Conservation (phyloP, 2,113 vertebrate genomes). For the Mastomys coucha region DNA sequence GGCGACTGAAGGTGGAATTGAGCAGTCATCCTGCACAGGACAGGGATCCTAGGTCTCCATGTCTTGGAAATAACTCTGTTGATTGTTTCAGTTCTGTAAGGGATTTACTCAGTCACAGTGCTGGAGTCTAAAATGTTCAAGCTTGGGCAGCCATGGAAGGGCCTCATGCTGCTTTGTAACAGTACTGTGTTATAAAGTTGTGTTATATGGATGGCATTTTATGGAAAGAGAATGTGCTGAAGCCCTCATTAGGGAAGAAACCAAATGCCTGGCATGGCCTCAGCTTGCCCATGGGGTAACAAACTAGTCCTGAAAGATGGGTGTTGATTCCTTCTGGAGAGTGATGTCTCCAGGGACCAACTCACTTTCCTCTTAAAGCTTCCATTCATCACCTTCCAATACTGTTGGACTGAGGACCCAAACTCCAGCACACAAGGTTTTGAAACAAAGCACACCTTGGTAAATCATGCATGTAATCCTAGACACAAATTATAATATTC, state of each 20-base stretch:
- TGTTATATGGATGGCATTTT: background rate
- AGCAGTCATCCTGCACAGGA: background rate
- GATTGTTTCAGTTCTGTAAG: background rate
- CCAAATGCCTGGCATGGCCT: no score
- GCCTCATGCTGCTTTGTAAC: background rate
- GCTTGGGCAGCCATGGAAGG: background rate
- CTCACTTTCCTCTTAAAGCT: background rate
- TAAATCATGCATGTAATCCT: background rate
- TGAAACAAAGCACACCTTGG: background rate
- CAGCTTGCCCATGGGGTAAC: background rate
- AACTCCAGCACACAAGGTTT: background rate
- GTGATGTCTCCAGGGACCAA: background rate
- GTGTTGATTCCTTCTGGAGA: background rate
- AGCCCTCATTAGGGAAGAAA: background rate
- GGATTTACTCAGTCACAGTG: background rate
- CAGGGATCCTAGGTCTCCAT: background rate
- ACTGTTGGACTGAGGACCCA: background rate
- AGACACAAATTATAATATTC: background rate
- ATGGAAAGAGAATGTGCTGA: background rate
- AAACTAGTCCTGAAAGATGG: background rate
- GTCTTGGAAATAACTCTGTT: background rate
- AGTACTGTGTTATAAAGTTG: background rate
- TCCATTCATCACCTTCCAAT: background rate
- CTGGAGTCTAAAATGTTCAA: background rate
- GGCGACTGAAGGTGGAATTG: background rate